Conservation (phyloP, 2,113 vertebrate genomes). For the Dinomys branickii region DNA sequence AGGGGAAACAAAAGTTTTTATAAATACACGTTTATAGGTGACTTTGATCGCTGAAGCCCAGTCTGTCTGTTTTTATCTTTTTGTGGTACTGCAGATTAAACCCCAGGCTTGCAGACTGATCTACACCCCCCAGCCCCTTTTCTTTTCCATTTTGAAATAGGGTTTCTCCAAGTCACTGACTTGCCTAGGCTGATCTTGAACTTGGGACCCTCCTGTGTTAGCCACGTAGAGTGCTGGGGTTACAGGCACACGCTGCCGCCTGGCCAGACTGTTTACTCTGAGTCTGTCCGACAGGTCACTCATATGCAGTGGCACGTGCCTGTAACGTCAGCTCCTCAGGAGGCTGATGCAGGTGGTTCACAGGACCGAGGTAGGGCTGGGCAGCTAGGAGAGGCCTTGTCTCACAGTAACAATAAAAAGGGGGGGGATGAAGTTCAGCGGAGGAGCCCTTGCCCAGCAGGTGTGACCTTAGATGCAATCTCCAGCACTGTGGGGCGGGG, state of each 20-base stretch:
- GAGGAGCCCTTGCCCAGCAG: not conserved
- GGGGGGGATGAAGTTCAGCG: not conserved
- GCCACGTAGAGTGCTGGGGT: not conserved
- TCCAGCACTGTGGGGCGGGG: not conserved
- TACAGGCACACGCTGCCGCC: not conserved
- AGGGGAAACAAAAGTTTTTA: not conserved
- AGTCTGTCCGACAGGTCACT: not conserved
- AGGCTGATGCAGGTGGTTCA: not conserved
- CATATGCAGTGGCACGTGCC: not conserved
- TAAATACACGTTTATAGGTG: slow-evolving; percentile 18
- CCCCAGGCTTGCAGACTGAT: not conserved
- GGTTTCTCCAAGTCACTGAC: not conserved
- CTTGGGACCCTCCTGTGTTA: not conserved
- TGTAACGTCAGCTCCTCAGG: not conserved
- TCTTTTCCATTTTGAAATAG: not conserved
- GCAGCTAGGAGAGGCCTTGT: not conserved
- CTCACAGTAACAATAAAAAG: not conserved
- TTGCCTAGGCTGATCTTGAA: not conserved
- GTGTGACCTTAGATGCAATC: not conserved
- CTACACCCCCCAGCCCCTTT: not conserved
- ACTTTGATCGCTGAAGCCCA: slow-evolving; percentile 13
- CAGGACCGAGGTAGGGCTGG: not conserved
- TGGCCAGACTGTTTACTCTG: not conserved
- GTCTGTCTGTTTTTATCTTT: not conserved
- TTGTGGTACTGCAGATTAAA: not conserved